These are phyloP conservation scores for Harpagifer antarcticus DNA, from an alignment of 2,797 vertebrate genomes.

Conservation along the genomic window DNA sequence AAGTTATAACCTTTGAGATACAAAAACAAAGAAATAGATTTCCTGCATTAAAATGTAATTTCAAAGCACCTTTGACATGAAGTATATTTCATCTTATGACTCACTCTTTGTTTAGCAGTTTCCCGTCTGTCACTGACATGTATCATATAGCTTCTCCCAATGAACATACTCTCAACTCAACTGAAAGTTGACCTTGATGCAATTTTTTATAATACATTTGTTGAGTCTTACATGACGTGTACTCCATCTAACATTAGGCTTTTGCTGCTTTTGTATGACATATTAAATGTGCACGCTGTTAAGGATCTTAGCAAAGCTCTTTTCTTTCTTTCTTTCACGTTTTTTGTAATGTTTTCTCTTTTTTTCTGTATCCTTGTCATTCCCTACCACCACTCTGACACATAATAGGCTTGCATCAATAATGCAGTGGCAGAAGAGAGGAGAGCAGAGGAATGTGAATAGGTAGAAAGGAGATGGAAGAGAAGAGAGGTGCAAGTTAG, in stretches of 20 bases:
- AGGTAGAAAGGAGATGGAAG: conserved; percentile 40
- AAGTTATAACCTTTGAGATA: not conserved
- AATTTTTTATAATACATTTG: not conserved
- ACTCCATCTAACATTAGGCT: not conserved
- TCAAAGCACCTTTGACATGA: conserved; percentile 16
- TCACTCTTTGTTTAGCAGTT: conserved; percentile 20
- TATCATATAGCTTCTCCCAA: not conserved
- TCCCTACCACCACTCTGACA: conserved; percentile 30
- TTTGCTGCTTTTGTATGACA: not conserved
- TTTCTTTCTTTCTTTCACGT: conserved; percentile 15
- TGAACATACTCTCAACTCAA: not conserved
- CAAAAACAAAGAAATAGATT: not conserved
- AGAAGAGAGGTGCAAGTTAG: conserved; percentile 15
- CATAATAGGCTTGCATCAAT: conserved; percentile 56
- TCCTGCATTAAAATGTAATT: conserved; percentile 6
- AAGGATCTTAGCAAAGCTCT: not conserved
- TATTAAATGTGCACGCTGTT: not conserved
- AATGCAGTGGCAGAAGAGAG: conserved; percentile 40
- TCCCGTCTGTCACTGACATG: conserved; percentile 7
- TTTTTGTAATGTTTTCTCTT: conserved; percentile 1
- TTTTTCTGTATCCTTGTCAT: conserved; percentile 19
- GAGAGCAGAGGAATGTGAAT: conserved; percentile 39
- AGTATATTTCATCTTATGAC: not conserved
- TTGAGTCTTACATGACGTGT: not conserved
- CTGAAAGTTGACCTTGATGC: conserved; percentile 5